These are phyloP conservation scores for Sebastes wilsoni DNA, from an alignment of 2,797 vertebrate genomes.

Conservation along the genomic window DNA sequence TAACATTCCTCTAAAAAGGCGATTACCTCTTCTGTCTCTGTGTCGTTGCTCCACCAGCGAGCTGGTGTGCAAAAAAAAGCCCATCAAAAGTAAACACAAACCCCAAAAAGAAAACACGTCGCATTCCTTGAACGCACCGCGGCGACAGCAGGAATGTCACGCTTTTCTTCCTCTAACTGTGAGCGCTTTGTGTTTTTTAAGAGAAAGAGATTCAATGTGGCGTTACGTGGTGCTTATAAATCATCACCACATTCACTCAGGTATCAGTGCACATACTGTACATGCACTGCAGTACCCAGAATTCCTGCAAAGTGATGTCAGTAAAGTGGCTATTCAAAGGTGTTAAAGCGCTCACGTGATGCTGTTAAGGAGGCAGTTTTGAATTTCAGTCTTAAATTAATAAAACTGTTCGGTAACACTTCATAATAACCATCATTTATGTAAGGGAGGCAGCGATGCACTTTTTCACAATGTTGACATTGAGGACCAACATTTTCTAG, in stretches of 20 bases:
- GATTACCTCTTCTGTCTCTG: background rate
- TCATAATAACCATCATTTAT: too few relatives aligned
- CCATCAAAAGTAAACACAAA: background rate
- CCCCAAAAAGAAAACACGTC: constrained; percentile 26
- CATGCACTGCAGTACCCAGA: background rate
- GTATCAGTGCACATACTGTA: background rate
- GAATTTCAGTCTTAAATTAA: background rate
- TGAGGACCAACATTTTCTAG: background rate
- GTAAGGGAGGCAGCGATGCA: too few relatives aligned
- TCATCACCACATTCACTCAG: background rate
- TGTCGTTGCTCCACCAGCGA: background rate
- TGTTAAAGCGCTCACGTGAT: background rate
- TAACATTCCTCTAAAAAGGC: background rate
- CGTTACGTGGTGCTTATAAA: background rate
- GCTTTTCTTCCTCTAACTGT: background rate
- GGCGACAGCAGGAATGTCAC: background rate
- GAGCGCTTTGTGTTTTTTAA: background rate
- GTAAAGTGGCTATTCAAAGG: background rate
- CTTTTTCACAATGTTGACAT: too few relatives aligned
- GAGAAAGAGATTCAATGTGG: background rate
- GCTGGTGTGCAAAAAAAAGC: background rate
- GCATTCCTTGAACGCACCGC: constrained; percentile 41
- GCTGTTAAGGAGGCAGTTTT: background rate
- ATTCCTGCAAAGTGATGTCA: background rate
- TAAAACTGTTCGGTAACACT: background rate